A percentile compares a stretch with the other conserved stretches of the same genome.
These are phyloP conservation scores for Stenotaenia linearis DNA, from an alignment of 2,888 invertebrate genomes.

Conservation along the genomic window DNA sequence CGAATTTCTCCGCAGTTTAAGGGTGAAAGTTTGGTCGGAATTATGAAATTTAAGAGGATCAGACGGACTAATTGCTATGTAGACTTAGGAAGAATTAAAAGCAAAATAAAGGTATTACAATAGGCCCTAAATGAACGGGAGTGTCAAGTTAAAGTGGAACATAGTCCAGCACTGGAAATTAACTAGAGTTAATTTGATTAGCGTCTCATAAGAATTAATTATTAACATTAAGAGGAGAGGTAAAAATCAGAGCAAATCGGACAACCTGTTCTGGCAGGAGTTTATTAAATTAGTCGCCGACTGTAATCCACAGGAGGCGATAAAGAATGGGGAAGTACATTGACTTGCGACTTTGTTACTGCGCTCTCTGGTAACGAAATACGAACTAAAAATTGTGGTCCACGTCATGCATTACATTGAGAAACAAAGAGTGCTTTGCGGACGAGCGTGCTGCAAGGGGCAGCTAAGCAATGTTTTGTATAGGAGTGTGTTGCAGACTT, in stretches of 20 bases:
- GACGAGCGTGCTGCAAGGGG: too few species aligned
- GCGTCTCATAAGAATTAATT: not conserved
- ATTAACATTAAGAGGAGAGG: not conserved
- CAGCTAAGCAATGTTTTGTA: too few species aligned
- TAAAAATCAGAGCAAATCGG: constrained; percentile 4
- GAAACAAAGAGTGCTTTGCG: too few species aligned
- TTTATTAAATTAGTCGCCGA: not conserved
- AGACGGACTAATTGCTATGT: not conserved
- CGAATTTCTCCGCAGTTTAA: too few species aligned
- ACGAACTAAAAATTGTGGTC: too few species aligned
- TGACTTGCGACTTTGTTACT: too few species aligned
- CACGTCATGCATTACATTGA: too few species aligned
- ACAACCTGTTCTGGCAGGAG: not conserved
- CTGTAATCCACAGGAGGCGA: not conserved
- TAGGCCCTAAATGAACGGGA: not conserved
- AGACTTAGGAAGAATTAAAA: not conserved
- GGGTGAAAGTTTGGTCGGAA: not conserved
- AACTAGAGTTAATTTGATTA: not conserved
- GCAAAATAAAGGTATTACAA: not conserved
- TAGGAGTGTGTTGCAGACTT: too few species aligned
- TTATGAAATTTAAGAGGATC: not conserved
- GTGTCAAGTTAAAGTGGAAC: not conserved
- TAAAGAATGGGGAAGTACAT: too few species aligned
- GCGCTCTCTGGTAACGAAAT: too few species aligned
- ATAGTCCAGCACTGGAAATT: not conserved